Percentiles rank a stretch among this genome's conserved stretches.
Conservation (phyloP, 2,113 vertebrate genomes). For the Myotis brandtii region DNA sequence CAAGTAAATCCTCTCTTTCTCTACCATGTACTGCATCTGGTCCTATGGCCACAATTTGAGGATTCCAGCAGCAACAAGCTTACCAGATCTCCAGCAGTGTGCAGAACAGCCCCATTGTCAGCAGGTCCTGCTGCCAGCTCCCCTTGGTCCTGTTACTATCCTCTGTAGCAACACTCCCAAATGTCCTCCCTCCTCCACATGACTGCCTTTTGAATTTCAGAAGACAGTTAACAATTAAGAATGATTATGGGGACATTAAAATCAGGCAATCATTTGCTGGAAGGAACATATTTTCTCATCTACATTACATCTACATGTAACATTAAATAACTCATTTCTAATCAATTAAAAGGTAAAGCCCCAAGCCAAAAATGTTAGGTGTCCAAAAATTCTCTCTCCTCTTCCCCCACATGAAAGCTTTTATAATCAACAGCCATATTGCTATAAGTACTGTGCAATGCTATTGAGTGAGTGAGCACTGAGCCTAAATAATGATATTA, state of each 20-base stretch:
- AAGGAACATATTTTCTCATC: conserved; percentile 53
- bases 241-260: conserved; percentile 69
- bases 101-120: background rate
- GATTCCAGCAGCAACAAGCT: background rate
- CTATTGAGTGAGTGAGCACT: background rate
- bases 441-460: background rate
- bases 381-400: background rate
- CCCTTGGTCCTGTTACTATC: background rate
- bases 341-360: conserved; percentile 52
- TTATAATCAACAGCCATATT: background rate
- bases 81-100: background rate
- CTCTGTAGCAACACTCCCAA: background rate
- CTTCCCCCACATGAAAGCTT: background rate
- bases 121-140: background rate
- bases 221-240: conserved; percentile 59
- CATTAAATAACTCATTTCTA: conserved; percentile 64
- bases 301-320: conserved; percentile 30
- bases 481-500: background rate
- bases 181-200: conserved; percentile 36
- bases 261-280: conserved; percentile 38
- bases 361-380: conserved; percentile 35
- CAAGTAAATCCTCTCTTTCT: background rate
- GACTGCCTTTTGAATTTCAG: conserved; percentile 53
- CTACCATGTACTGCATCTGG: background rate
- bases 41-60: background rate